Evolutionary conservation across 2,113 vertebrate genomes (phyloP), one percentile per base, ranked within the genome.

Genomic region (Aramus guarauna): DNA sequence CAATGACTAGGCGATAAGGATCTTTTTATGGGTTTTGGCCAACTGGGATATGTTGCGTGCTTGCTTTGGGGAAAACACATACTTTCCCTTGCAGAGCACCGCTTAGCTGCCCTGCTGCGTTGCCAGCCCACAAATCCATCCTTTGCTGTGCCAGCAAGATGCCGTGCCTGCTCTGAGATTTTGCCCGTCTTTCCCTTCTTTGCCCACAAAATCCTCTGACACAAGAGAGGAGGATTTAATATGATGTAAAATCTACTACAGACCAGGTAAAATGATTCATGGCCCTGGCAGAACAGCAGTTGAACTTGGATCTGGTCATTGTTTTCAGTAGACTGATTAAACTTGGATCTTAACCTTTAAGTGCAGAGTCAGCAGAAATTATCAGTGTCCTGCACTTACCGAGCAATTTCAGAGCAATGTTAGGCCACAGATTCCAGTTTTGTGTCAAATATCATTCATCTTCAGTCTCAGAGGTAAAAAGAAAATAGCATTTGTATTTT

Each of bases 291-390:
- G 29, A 94, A 22, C 21, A 92, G 72, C 20, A 66, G 50, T 16
- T 79, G 90, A 56, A 52, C 55, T 92, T 90, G 48, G 66, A 63
- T 89, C 48, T 72, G 58, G 73, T 27, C 34, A 8, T 58, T 94
- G 83, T 77, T 97, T 94, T 91, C 72, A 83, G 53, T 22, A 59
- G 45, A 29, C 29, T 74, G 77, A 95, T 96, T 83, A 47, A 92
- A 76, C 27, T 26, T 43, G 67, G 78, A 78, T 50, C 63, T 73
- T 83, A 82, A 68, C 41, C 48, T 82, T 45, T 37, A 53, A 69
- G 60, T 62, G 59, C 7, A 45, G 8, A 80, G 43, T 85, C 84
- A 94, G 63, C 81, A 79, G 76, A 69, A 91, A 63, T 74, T 50
- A 34, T 29, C 71, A 59, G 20, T 23, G 88, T 55, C 66, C 71